Evolutionary conservation across 2,797 vertebrate species (phyloP).

Genomic region (Poeciliopsis turneri): DNA sequence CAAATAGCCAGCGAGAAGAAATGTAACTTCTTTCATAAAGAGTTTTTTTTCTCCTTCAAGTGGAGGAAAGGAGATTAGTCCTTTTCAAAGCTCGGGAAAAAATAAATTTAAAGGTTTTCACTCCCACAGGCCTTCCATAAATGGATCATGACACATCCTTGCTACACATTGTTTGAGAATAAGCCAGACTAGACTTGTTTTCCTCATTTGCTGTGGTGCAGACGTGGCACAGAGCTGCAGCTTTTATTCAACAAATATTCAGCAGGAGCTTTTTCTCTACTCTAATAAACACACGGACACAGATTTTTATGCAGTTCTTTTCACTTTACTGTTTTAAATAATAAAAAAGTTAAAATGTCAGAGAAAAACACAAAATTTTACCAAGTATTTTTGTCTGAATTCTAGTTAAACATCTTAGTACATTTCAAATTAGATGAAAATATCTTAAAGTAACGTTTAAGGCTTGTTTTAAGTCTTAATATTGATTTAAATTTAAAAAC

Average conservation of each 20-base stretch:
- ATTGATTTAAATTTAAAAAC: too few relatives aligned
- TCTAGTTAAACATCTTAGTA: too few relatives aligned
- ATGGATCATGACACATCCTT: conserved; percentile 40
- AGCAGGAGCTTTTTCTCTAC: not conserved
- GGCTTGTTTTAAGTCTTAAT: too few relatives aligned
- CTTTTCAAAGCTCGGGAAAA: conserved; percentile 19
- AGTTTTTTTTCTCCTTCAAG: not conserved
- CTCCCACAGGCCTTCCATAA: conserved; percentile 55
- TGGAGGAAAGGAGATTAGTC: conserved; percentile 17
- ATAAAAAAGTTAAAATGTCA: not conserved
- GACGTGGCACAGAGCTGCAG: conserved; percentile 13
- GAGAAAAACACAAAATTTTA: not conserved
- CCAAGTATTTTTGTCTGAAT: too few relatives aligned
- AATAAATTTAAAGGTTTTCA: conserved; percentile 43
- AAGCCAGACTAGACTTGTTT: conserved; percentile 40
- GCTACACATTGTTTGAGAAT: conserved; percentile 47
- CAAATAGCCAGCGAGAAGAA: conserved; percentile 3
- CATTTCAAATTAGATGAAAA: too few relatives aligned
- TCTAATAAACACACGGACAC: not conserved
- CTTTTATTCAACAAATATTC: conserved; percentile 16
- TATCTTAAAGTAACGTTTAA: too few relatives aligned
- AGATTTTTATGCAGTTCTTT: not conserved
- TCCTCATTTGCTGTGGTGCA: conserved; percentile 30
- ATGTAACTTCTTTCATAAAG: conserved; percentile 5
- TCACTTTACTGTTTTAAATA: not conserved